Evolutionary conservation across 35 echinoderm and acorn worm genomes (phyloP).

Genomic region (Ophioderma brevispina): DNA sequence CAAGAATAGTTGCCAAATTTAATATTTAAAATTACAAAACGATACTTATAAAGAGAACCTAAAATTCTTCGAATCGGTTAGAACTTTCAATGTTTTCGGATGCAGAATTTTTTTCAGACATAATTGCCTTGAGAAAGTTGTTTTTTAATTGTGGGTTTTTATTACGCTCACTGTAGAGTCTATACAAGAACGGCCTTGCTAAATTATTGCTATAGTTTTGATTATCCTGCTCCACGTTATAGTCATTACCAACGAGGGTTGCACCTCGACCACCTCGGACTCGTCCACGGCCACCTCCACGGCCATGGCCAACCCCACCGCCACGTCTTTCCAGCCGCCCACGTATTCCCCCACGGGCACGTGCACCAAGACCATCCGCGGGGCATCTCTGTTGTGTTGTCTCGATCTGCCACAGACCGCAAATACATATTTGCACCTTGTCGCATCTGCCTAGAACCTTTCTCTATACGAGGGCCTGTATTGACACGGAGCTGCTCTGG

Average conservation of each 20-base stretch:
- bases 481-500: background rate
- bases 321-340: background rate
- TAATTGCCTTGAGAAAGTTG: no score
- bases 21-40: no score
- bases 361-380: background rate
- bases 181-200: no score
- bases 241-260: background rate
- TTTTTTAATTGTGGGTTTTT: no score
- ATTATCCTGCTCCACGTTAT: no score
- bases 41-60: no score
- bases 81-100: no score
- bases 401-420: conserved; percentile 3
- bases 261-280: background rate
- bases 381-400: background rate
- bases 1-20: no score
- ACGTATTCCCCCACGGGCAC: background rate
- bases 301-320: background rate
- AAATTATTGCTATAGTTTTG: no score
- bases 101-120: no score
- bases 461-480: background rate
- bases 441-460: conserved; percentile 13
- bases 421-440: conserved; percentile 23
- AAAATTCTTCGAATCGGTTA: no score
- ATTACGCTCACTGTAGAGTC: no score
- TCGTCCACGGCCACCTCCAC: background rate